Conservation (phyloP, 2,888 invertebrate species). For the Drosophila paranaensis region DNA sequence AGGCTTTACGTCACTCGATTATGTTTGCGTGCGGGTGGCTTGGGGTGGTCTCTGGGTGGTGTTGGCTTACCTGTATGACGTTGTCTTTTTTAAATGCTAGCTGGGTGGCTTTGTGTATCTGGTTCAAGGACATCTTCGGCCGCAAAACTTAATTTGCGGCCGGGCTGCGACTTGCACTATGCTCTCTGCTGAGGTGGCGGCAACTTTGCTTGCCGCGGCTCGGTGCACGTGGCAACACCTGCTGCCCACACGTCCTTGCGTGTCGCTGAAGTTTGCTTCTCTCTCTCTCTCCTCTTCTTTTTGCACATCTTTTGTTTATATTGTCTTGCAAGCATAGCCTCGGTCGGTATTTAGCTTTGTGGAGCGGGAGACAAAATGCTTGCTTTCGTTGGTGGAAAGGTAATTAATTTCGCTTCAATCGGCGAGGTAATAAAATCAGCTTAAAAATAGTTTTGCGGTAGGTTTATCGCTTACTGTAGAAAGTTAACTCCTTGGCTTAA, state of each 20-base stretch:
- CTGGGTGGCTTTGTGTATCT: conserved; percentile 47
- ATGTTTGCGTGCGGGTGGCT: conserved; percentile 8
- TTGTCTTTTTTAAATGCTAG: conserved; percentile 47
- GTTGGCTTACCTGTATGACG: conserved; percentile 33
- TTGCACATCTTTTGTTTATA: conserved; percentile 64
- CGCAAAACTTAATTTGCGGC: conserved; percentile 73
- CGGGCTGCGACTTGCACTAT: conserved; percentile 43
- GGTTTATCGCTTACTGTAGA: conserved; percentile 34
- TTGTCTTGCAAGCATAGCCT: conserved; percentile 59
- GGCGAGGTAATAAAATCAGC: conserved; percentile 49
- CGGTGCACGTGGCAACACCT: conserved; percentile 67
- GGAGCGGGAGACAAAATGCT: conserved; percentile 3
- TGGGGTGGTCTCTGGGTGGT: background rate
- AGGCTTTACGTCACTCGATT: conserved; percentile 33
- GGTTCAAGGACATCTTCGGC: conserved; percentile 73
- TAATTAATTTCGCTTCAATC: conserved; percentile 68
- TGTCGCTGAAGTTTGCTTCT: conserved; percentile 49
- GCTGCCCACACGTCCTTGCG: conserved; percentile 67
- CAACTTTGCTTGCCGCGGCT: background rate
- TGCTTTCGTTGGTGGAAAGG: conserved; percentile 41
- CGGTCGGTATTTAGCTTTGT: conserved; percentile 43
- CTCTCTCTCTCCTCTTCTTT: background rate
- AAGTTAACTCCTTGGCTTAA: conserved; percentile 40
- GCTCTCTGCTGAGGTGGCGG: conserved; percentile 44
- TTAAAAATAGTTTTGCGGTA: conserved; percentile 35